Conservation (phyloP, 1,140 invertebrate species). For the Penaeus japonicus region DNA sequence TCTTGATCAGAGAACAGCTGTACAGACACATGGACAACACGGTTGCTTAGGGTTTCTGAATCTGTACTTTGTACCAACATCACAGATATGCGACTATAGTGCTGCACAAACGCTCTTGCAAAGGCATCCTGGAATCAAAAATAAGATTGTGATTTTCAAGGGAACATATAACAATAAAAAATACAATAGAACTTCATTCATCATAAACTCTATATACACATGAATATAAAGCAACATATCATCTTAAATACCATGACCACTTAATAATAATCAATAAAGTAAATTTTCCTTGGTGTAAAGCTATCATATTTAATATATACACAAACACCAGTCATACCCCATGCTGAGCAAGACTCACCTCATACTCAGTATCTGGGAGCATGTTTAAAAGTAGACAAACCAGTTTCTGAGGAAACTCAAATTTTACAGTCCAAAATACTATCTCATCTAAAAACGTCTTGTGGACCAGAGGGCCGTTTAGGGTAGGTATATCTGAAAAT, state of each 20-base stretch:
- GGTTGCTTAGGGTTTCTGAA: conserved; percentile 89
- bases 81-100: conserved; percentile 92
- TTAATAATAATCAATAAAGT: neutral
- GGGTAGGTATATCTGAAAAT: conserved; percentile 51
- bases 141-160: too few relatives aligned
- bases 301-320: too few relatives aligned
- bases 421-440: conserved; percentile 97
- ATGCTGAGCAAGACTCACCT: conserved; percentile 69
- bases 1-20: conserved; percentile 94
- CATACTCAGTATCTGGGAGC: conserved; percentile 93
- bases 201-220: too few relatives aligned
- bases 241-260: too few relatives aligned
- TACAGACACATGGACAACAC: conserved; percentile 96
- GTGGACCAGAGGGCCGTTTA: conserved; percentile 67
- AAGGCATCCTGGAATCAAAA: conserved; percentile 77
- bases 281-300: neutral
- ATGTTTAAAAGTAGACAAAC: conserved; percentile 96
- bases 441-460: conserved; percentile 92
- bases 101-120: conserved; percentile 91
- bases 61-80: conserved; percentile 86
- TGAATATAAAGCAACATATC: too few relatives aligned
- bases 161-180: too few relatives aligned
- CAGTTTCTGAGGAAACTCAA: conserved; percentile 96
- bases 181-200: too few relatives aligned
- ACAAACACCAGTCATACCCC: too few relatives aligned